Evolutionary conservation across 2,888 invertebrate species (phyloP).

Genomic region (Helobdella robusta): DNA sequence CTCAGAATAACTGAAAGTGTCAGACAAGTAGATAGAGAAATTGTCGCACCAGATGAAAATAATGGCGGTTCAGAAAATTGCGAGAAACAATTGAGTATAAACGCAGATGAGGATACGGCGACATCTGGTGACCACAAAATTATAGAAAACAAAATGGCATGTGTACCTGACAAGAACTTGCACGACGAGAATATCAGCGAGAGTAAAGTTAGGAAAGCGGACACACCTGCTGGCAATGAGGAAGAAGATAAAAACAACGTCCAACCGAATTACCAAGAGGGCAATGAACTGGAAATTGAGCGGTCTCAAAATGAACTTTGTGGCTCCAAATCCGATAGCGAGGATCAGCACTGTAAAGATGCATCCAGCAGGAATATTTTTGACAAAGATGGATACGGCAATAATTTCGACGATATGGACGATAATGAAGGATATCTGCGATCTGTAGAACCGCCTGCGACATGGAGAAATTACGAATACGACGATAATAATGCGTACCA

Average conservation of each 20-base stretch:
- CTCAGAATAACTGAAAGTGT: not conserved
- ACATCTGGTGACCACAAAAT: too few relatives aligned
- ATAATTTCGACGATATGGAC: slow-evolving; percentile 1
- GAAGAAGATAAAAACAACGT: not conserved
- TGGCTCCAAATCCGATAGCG: not conserved
- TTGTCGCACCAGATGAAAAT: too few relatives aligned
- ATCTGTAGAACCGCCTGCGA: slow-evolving; percentile 1
- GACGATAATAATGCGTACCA: too few relatives aligned
- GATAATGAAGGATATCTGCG: slow-evolving; percentile 15
- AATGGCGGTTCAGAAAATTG: too few relatives aligned
- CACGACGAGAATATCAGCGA: too few relatives aligned
- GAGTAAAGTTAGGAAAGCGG: not conserved
- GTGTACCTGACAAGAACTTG: too few relatives aligned
- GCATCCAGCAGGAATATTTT: not conserved
- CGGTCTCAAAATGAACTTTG: not conserved
- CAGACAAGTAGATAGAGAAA: too few relatives aligned
- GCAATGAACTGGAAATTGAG: not conserved
- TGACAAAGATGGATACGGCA: not conserved
- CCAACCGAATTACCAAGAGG: not conserved
- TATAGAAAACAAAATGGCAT: too few relatives aligned
- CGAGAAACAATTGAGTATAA: too few relatives aligned
- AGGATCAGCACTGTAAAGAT: not conserved
- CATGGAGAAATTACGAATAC: slow-evolving; percentile 24
- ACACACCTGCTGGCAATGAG: not conserved
- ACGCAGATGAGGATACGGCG: too few relatives aligned